Evolutionary conservation across 2,113 vertebrate species (phyloP), one percentile per base, ranked within the genome.

Genomic region (Pleuronectes platessa): DNA sequence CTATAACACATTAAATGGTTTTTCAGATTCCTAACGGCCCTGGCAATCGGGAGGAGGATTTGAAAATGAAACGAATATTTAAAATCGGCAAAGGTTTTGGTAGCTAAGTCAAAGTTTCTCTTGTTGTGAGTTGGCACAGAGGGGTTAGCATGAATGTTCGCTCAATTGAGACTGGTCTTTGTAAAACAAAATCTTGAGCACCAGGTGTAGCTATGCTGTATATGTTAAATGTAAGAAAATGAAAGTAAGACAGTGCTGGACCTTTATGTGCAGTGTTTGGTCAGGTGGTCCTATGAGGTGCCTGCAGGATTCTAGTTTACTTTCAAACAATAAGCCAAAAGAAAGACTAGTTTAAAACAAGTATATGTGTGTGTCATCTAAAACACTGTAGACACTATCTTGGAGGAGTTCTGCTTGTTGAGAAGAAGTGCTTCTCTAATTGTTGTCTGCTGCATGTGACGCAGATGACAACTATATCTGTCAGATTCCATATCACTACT

Each of bases 401-500:
- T 18, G 8, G 65, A 56, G 76, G 10, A 40, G 10, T 40, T 40
- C 12, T 40, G 11, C 37, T 10, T 31, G 27, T 31, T 31, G 27
- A 31, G 5, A 0, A 31, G 27, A 31, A 31, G 27, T 1, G 27
- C 37, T 12, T 40, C 37, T 12, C 37, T 40, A 0, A 10, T 12
- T 40, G 37, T 40, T 40, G 37, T 40, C 76, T 71, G 64, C 80
- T 69, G 79, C 66, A 61, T 71, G 61, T 26, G 64, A 82, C 87
- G 84, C 87, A 88, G 84, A 84, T 86, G 76, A 92, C 73, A 92
- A 91, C 89, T 92, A 54, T 14, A 71, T 71, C 71, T 31, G 23
- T 14, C 35, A 9, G 35, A 37, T 8, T 37, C 35, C 35, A 37
- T 37, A 37, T 37, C 35, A 37, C 35, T 9, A 37, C 2, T 37